These are phyloP conservation scores for Callocephalon fimbriatum DNA, from an alignment of 2,113 vertebrate species.

Conservation along the genomic window DNA sequence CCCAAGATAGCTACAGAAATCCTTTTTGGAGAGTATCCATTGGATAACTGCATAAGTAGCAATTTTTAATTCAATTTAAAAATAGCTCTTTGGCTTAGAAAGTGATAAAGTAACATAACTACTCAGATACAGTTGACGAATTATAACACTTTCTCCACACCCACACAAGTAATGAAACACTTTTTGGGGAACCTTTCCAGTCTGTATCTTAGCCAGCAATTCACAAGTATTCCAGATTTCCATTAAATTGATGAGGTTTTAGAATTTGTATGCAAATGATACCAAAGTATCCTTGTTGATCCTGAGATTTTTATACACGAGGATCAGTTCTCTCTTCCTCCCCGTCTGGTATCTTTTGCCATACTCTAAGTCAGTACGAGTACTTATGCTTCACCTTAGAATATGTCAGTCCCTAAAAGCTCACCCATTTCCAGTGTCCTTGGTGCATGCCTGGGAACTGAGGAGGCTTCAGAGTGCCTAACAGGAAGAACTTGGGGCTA, in stretches of 20 bases:
- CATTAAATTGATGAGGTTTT: conserved; percentile 20
- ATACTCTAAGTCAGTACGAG: neutral
- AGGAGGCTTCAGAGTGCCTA: neutral
- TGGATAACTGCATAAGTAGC: conserved; percentile 29
- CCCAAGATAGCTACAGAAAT: conserved; percentile 43
- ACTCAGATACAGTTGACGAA: conserved; percentile 9
- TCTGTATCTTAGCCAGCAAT: neutral
- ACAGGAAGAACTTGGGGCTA: neutral
- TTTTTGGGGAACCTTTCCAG: neutral
- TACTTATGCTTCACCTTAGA: neutral
- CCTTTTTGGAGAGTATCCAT: conserved; percentile 50
- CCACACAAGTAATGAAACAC: conserved; percentile 23
- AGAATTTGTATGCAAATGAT: neutral
- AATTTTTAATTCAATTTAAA: conserved; percentile 50
- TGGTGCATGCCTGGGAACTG: neutral
- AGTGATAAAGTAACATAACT: conserved; percentile 33
- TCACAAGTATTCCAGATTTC: neutral
- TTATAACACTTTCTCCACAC: conserved; percentile 14
- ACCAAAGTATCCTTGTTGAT: neutral
- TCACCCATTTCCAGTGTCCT: neutral
- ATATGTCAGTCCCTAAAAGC: neutral
- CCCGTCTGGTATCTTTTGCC: neutral
- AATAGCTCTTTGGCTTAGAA: conserved; percentile 53
- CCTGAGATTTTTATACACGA: neutral
- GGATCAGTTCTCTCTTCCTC: neutral